Conservation (phyloP, 2,113 vertebrate species). For the Periophthalmodon schlosseri region DNA sequence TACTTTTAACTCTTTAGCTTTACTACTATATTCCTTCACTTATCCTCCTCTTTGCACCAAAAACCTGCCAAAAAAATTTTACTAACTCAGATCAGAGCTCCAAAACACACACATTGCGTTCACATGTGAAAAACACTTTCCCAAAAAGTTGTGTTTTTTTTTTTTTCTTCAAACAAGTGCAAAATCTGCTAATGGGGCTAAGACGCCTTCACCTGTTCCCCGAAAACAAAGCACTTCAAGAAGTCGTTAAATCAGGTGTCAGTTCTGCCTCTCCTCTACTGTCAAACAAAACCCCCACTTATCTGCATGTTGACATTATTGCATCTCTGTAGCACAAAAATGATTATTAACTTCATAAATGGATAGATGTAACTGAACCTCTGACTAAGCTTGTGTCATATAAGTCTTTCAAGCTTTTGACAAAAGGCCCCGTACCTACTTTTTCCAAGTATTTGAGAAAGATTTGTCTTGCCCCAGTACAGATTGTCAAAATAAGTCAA, state of each 20-base stretch:
- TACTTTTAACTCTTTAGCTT: neutral
- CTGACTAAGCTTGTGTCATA: neutral
- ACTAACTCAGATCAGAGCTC: neutral
- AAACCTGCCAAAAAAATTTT: constrained; percentile 5
- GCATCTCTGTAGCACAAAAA: neutral
- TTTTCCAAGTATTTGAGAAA: no score
- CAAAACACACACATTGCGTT: constrained; percentile 1
- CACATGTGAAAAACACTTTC: constrained; percentile 11
- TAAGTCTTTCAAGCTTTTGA: neutral
- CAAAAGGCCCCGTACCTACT: no score
- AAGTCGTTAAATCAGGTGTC: constrained; percentile 16
- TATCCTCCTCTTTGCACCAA: neutral
- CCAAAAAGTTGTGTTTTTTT: neutral
- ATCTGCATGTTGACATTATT: neutral
- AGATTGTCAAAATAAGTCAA: no score
- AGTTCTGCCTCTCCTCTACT: neutral
- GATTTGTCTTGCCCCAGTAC: no score
- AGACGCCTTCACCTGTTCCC: constrained; percentile 15
- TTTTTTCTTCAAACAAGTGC: constrained; percentile 10
- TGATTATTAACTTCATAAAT: neutral
- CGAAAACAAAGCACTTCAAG: constrained; percentile 3
- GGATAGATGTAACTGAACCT: neutral
- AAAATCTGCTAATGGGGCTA: constrained; percentile 17
- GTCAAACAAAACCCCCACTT: constrained; percentile 2
- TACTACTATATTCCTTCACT: constrained; percentile 1